Evolutionary conservation across 2,113 vertebrate genomes (phyloP).

Genomic region (Procavia capensis): DNA sequence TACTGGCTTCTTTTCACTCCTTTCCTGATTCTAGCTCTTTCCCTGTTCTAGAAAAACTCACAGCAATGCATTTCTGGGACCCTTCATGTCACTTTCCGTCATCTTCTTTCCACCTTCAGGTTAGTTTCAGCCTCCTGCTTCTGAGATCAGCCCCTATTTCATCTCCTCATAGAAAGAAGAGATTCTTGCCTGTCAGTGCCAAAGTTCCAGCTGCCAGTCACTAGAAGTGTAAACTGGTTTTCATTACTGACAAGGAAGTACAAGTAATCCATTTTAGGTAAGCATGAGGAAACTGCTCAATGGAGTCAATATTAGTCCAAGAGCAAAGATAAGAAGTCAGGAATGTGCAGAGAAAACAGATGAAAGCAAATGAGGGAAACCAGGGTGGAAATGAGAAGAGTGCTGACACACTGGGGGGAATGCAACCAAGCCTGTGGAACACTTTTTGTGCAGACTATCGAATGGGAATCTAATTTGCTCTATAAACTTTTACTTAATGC

Average conservation of each 20-base stretch:
- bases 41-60: not conserved
- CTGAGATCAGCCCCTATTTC: not conserved
- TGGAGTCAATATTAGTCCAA: not conserved
- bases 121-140: not conserved
- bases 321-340: no score
- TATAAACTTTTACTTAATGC: no score
- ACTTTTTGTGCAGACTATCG: no score
- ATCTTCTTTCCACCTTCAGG: not conserved
- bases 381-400: no score
- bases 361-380: no score
- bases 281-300: not conserved
- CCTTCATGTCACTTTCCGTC: not conserved
- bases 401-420: no score
- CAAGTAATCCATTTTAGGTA: not conserved
- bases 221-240: constrained; percentile 85
- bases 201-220: constrained; percentile 86
- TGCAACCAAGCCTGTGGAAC: no score
- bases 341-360: no score
- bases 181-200: constrained; percentile 82
- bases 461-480: no score
- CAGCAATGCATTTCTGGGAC: no score
- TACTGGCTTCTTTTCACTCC: not conserved
- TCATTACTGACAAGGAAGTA: constrained; percentile 79
- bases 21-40: not conserved
- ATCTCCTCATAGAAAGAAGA: not conserved